These are phyloP conservation scores for Syngnathus rostellatus DNA, from an alignment of 2,797 vertebrate species.

Conservation along the genomic window DNA sequence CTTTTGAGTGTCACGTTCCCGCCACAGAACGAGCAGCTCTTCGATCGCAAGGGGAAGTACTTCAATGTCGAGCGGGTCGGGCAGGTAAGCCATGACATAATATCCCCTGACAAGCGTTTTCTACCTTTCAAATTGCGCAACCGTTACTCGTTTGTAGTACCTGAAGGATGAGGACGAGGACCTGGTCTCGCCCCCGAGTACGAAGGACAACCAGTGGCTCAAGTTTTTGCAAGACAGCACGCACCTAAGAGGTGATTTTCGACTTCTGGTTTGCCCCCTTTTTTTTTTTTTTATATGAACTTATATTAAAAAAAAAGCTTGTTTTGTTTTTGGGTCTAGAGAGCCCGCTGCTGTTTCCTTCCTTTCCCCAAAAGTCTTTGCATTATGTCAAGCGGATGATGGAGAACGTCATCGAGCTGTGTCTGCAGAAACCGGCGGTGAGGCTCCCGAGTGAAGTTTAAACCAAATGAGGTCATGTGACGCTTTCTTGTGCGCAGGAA, in stretches of 20 bases:
- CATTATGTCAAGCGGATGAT: conserved; percentile 95
- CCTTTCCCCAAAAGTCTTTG: conserved; percentile 89
- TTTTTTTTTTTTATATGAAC: background rate
- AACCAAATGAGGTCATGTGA: background rate
- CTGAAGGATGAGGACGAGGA: conserved; percentile 98
- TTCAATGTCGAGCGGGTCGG: conserved; percentile 96
- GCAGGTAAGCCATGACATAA: conserved; percentile 73
- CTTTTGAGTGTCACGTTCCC: background rate
- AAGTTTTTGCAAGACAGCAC: conserved; percentile 83
- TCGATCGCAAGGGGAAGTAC: conserved; percentile 96
- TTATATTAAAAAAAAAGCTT: background rate
- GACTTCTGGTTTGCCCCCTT: background rate
- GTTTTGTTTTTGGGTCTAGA: conserved; percentile 58
- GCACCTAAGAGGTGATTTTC: conserved; percentile 80
- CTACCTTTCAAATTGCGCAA: background rate
- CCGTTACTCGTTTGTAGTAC: conserved; percentile 68
- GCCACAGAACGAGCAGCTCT: conserved; percentile 88
- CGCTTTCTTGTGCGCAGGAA: conserved; percentile 67
- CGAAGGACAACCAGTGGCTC: conserved; percentile 94
- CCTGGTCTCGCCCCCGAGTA: conserved; percentile 89
- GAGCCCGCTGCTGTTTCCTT: conserved; percentile 89
- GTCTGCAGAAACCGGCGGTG: conserved; percentile 92
- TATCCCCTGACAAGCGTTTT: background rate
- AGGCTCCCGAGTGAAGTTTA: conserved; percentile 39
- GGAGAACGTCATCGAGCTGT: conserved; percentile 85